Base-by-base conservation (phyloP, 2,113 vertebrate species). In the Dendropsophus ebraccatus region DNA sequence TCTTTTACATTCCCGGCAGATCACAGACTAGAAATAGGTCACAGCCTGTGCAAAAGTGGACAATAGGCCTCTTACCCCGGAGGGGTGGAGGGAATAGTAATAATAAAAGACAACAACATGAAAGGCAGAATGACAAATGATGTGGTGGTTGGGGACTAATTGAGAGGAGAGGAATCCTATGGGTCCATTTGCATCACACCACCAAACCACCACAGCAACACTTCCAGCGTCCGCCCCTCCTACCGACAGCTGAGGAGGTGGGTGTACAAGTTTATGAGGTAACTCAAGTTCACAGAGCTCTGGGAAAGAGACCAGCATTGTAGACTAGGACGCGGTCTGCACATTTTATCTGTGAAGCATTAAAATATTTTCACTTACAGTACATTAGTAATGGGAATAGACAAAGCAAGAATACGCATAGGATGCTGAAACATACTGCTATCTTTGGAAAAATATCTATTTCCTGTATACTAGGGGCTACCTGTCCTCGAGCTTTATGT, bases 181-280 rank as follows among this genome's bases (percentile, higher is more conserved):
- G 90, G 93, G 90, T 87, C 89, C 88, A 82, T 89, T 90, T 37
- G 89, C 28, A 92, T 93, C 91, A 92, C 91, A 90, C 92, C 93
- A 94, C 90, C 87, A 88, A 73, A 89, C 93, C 94, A 91, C 92
- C 92, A 91, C 91, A 92, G 94, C 69, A 90, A 94, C 90, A 75
- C n/a, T 83, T 2, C 78, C 47, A 88, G 60, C 88, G 88, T 89
- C 92, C 89, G 89, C 93, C 92, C 90, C 84, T 52, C 47, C 67
- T 41, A 30, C 23, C 7, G 52, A 45, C 69, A 16, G n/a, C 21
- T 25, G 37, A 17, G 32, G 25, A 25, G 28, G 49, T 52, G 65
- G 58, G 83, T 17, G 37, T 28, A 72, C 77, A 50, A 88, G 74
- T 79, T 49, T 8, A 32, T 80, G 90, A 87, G 93, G 92, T 92